Percentiles rank a stretch among this genome's conserved stretches.
Conservation (phyloP, 2,113 vertebrate species). For the Martes martes region DNA sequence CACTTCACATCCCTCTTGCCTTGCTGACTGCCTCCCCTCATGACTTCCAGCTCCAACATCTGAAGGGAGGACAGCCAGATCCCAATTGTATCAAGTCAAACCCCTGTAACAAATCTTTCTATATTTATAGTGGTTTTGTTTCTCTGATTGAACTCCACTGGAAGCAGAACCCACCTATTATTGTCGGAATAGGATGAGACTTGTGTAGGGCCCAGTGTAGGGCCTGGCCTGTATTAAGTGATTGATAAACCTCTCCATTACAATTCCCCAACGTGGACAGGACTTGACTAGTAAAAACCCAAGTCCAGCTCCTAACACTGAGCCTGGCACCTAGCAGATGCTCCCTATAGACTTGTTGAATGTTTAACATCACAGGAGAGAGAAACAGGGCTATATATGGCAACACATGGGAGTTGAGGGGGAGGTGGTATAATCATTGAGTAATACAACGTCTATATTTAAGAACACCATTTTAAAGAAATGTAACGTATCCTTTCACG, state of each 20-base stretch:
- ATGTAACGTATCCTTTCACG: neutral
- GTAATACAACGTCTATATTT: slow-evolving; percentile 62
- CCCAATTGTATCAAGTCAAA: neutral
- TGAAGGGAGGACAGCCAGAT: neutral
- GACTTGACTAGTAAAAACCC: neutral
- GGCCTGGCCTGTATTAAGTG: neutral
- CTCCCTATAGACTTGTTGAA: slow-evolving; percentile 39
- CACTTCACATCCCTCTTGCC: neutral
- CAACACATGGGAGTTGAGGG: slow-evolving; percentile 50
- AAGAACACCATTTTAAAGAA: slow-evolving; percentile 47
- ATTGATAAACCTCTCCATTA: neutral
- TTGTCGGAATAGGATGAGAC: neutral
- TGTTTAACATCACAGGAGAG: slow-evolving; percentile 46
- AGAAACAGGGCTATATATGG: slow-evolving; percentile 51
- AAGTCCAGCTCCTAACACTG: neutral
- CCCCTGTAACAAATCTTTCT: neutral
- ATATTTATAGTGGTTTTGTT: neutral
- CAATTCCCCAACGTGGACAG: neutral
- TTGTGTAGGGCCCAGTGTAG: neutral
- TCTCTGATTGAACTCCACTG: neutral
- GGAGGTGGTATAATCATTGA: slow-evolving; percentile 54
- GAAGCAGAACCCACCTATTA: neutral
- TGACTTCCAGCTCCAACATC: neutral
- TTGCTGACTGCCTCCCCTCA: neutral
- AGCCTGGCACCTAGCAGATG: slow-evolving; percentile 14